Evolutionary conservation across 1,140 invertebrate genomes (phyloP).

Genomic region (Cyclina sinensis): DNA sequence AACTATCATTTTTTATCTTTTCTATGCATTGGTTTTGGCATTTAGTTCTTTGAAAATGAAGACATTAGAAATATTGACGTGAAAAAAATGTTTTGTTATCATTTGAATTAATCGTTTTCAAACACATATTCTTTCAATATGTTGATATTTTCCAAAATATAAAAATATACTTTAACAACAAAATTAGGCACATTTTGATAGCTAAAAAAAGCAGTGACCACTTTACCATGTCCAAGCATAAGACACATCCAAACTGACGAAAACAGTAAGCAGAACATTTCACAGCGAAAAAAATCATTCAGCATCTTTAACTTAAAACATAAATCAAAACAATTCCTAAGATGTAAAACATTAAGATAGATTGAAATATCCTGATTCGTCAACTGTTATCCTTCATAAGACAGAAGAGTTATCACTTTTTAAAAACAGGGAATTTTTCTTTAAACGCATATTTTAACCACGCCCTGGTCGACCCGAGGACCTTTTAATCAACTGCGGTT

Average conservation of each 20-base stretch:
- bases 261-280: neutral
- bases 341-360: neutral
- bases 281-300: neutral
- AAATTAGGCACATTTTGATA: too few species aligned
- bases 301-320: neutral
- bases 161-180: too few species aligned
- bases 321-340: neutral
- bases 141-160: too few species aligned
- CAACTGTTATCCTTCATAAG: neutral
- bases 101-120: too few species aligned
- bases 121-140: too few species aligned
- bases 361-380: neutral
- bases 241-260: neutral
- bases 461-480: conserved; percentile 9
- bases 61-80: too few species aligned
- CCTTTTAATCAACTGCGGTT: conserved; percentile 20
- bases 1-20: too few species aligned
- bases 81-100: too few species aligned
- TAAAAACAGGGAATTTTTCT: conserved; percentile 10
- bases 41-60: too few species aligned
- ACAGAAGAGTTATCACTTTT: conserved; percentile 3
- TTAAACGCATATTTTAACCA: neutral
- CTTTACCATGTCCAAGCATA: neutral
- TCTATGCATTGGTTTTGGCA: too few species aligned
- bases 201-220: too few species aligned